These are phyloP conservation scores for Phenganax subtilis DNA, from an alignment of 92 coral and sea anemone species.

Conservation along the genomic window DNA sequence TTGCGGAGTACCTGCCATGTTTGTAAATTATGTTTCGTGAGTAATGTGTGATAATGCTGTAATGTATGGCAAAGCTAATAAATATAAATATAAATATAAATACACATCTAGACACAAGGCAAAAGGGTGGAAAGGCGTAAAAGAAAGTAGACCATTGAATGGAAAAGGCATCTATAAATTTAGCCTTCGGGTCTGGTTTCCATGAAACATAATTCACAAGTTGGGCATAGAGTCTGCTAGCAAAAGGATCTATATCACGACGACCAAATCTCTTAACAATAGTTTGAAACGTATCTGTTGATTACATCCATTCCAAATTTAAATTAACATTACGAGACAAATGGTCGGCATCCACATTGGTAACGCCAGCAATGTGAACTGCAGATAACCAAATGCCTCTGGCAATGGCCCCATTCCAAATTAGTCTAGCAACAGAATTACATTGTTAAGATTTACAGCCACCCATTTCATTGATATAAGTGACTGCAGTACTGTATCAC, in stretches of 20 bases:
- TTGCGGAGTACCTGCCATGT: too few relatives aligned
- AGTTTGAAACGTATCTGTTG: background rate
- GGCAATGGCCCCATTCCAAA: too few relatives aligned
- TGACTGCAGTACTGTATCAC: slow-evolving; percentile 33
- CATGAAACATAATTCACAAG: slow-evolving; percentile 46
- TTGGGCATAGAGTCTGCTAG: slow-evolving; percentile 52
- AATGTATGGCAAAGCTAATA: too few relatives aligned
- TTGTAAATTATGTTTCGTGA: too few relatives aligned
- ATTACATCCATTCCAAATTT: slow-evolving; percentile 5
- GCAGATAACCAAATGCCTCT: slow-evolving; percentile 32
- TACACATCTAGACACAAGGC: slow-evolving; percentile 20
- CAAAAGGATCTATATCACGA: slow-evolving; percentile 53
- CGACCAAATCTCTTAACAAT: background rate
- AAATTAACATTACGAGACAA: slow-evolving; percentile 14
- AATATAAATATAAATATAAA: too few relatives aligned
- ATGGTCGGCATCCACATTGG: slow-evolving; percentile 29
- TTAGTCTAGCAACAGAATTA: too few relatives aligned
- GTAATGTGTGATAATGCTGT: too few relatives aligned
- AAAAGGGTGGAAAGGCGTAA: slow-evolving; percentile 17
- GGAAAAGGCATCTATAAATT: slow-evolving; percentile 15
- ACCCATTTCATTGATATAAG: too few relatives aligned
- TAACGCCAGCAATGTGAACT: slow-evolving; percentile 23
- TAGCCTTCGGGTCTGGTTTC: slow-evolving; percentile 50
- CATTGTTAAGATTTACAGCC: too few relatives aligned
- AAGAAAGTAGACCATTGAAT: slow-evolving; percentile 22